A percentile compares a stretch with the other conserved stretches of the same genome.
These are phyloP conservation scores for Ochropleura plecta DNA, from an alignment of 2,888 invertebrate genomes.

Conservation along the genomic window DNA sequence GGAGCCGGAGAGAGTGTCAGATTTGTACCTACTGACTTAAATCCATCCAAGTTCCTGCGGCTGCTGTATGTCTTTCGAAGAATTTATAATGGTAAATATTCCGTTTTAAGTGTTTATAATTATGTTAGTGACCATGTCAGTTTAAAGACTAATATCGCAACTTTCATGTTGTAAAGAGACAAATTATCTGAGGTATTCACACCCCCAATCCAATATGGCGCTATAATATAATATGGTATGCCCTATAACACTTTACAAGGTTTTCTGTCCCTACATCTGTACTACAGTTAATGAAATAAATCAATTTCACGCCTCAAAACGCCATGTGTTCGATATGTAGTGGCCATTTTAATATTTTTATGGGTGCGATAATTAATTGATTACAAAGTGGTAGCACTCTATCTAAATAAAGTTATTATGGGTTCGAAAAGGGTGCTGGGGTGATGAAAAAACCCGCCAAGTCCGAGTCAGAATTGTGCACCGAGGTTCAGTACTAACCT, in stretches of 20 bases:
- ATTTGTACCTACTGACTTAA: too few relatives aligned
- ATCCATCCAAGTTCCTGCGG: too few relatives aligned
- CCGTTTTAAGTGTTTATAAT: too few relatives aligned
- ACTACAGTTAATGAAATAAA: constrained; percentile 63
- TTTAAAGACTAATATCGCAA: not conserved
- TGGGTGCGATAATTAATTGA: constrained; percentile 55
- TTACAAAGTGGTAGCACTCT: constrained; percentile 45
- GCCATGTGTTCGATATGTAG: constrained; percentile 55
- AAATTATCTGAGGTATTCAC: constrained; percentile 51
- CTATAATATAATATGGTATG: constrained; percentile 54
- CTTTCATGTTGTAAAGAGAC: not conserved
- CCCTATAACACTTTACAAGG: constrained; percentile 43
- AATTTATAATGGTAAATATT: too few relatives aligned
- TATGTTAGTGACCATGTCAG: too few relatives aligned
- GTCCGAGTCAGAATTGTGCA: too few relatives aligned
- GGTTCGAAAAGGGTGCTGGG: constrained; percentile 13
- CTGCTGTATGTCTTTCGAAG: too few relatives aligned
- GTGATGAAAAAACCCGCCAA: constrained; percentile 2
- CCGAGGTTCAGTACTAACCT: too few relatives aligned
- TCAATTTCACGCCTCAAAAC: constrained; percentile 76
- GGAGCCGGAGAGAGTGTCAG: too few relatives aligned
- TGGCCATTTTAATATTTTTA: constrained; percentile 60
- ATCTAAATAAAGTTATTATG: constrained; percentile 53
- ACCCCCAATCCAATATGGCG: constrained; percentile 30
- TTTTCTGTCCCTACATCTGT: constrained; percentile 75